Evolutionary conservation across 2,797 vertebrate species (phyloP), one percentile per base, ranked within the genome.

Genomic region (Myripristis jacobus): DNA sequence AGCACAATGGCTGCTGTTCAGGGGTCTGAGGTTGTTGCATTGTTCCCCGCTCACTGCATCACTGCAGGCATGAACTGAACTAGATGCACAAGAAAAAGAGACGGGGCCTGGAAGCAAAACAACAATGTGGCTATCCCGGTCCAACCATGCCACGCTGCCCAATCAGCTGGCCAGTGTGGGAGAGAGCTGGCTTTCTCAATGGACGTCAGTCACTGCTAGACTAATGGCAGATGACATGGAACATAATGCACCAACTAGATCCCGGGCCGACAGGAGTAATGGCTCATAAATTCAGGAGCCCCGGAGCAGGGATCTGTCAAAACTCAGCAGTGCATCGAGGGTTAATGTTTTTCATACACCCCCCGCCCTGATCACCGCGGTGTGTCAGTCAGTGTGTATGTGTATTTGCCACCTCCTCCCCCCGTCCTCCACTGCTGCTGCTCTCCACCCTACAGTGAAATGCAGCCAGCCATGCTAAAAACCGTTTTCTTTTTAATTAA

Each of bases 141-240:
- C 87, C 89, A 76, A 84, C 83, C 82, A 89, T 86, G 91, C 70
- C 88, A 75, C 74, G 86, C 88, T 87, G 82, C 64, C 81, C 69
- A 83, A 87, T 89, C 85, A 87, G 89, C 80, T 55, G 51, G 70
- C 77, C 81, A 57, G 67, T 84, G 87, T 83, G 90, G 91, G 77
- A 81, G 91, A 92, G 70, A 78, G 61, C 84, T 92, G 85, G 85
- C 92, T 91, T 94, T 93, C 93, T 96, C 95, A 96, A 93, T 94
- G 91, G 93, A 95, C 91, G 94, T 98, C 96, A 96, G 81, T 91
- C 87, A 90, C 79, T 82, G 79, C 82, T 89, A 88, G 79, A 72
- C 91, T 98, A 97, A 98, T 97, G 88, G 89, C 92, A 93, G 92
- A 91, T 94, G 97, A 97, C 96, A 92, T 81, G 84, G 82, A 95